Percentiles rank a stretch among this genome's conserved stretches.
phyloP scores from a whole-genome alignment of 1,140 invertebrate species.

The Saxidomus purpurata region DNA sequence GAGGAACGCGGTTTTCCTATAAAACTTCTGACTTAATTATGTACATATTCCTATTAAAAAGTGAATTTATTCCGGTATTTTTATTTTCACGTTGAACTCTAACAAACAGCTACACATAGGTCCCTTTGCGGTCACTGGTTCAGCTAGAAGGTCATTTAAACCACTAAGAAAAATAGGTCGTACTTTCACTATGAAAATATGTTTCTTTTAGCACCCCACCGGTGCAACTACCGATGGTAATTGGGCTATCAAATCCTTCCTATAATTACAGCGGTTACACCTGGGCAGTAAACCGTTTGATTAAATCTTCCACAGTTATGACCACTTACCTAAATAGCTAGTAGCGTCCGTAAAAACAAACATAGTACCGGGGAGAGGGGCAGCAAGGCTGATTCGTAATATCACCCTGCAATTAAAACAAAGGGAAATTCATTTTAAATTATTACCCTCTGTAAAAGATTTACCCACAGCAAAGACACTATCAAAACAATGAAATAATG shows the following conservation, averaged over 20 bases:
- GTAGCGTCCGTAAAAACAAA: background rate
- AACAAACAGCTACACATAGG: background rate
- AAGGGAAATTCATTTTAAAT: too few relatives aligned
- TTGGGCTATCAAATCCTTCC: background rate
- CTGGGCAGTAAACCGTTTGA: constrained; percentile 4
- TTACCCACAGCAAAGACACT: too few relatives aligned
- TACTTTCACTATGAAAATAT: background rate
- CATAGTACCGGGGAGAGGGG: background rate
- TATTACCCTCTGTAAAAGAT: too few relatives aligned
- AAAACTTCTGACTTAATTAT: background rate
- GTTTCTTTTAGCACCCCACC: background rate
- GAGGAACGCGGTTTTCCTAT: background rate
- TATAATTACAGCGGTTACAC: background rate
- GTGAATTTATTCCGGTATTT: constrained; percentile 3
- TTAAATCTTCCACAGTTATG: background rate
- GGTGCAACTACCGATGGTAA: background rate
- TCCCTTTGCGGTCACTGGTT: background rate
- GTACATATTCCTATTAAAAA: background rate
- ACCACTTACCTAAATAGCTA: background rate
- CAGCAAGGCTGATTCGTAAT: background rate
- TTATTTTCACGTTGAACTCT: background rate
- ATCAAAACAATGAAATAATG: too few relatives aligned
- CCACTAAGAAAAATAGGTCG: background rate
- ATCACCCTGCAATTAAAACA: background rate
- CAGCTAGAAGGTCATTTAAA: background rate